Evolutionary conservation across 2,888 invertebrate species (phyloP), one percentile per base, ranked within the genome.

Genomic region (Phorcus lineatus): DNA sequence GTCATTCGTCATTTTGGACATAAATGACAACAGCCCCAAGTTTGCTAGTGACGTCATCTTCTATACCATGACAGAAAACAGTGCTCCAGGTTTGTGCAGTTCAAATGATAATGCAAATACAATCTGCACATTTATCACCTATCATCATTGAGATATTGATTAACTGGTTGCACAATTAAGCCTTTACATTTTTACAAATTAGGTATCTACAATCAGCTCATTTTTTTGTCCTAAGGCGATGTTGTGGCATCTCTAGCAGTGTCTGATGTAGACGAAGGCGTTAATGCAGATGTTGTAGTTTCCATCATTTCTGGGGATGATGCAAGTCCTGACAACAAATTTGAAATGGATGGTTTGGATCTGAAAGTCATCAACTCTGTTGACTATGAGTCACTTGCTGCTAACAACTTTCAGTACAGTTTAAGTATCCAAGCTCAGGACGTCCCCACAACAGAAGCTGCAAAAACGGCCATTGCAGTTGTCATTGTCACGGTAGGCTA

Each of bases 311-410:
- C 16, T 55, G 76, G 76, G 9, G 76, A 76, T 28, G 76, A 76
- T 31, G 54, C 55, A 13, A 55, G 36, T n/a, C 55, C 76, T 1
- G 36, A 70, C n/a, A 36, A 70, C 36, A 76, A 76, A 40, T 76
- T 54, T 22, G n/a, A 24, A 24, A n/a, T 76, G n/a, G 36, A 55
- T 55, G 76, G 76, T n/a, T 31, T 76, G 28, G 36, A 76, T 6
- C 28, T 76, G 17, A 54, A 19, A 19, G 31, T 55, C n/a, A 9
- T n/a, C 3, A 55, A 28, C 3, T 28, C 22, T 13, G 19, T 76
- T 9, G 76, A 76, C 36, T 76, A 55, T 19, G 76, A 76, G 36
- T 22, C 55, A n/a, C 76, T 76, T 31, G 28, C n/a, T n/a, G n/a
- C 53, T 0, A 7, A 31, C 54, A 55, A 76, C 28, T 76, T 28